phyloP scores from a whole-genome alignment of 2,797 vertebrate genomes.

The Gymnothorax reevesii region DNA sequence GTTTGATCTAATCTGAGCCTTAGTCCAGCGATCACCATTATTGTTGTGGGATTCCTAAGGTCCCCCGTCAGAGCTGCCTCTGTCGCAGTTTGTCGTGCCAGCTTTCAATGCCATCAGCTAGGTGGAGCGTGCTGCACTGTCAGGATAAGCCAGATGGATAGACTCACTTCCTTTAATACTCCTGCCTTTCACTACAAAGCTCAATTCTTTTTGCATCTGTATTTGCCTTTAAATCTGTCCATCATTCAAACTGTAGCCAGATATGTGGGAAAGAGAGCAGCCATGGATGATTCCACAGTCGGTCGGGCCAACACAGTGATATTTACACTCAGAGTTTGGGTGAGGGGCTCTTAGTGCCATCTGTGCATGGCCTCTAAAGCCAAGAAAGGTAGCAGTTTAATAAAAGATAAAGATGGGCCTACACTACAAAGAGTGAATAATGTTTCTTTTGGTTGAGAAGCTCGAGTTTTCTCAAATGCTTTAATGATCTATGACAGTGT shows the following conservation, averaged over 20 bases:
- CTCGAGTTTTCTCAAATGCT: constrained; percentile 52
- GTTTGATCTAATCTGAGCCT: constrained; percentile 77
- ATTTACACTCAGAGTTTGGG: constrained; percentile 45
- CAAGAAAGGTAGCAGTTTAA: neutral
- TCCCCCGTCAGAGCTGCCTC: constrained; percentile 71
- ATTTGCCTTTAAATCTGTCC: constrained; percentile 48
- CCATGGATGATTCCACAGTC: neutral
- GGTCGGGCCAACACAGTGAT: constrained; percentile 46
- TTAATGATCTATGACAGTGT: constrained; percentile 53
- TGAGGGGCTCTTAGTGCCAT: constrained; percentile 59
- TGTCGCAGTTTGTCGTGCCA: constrained; percentile 80
- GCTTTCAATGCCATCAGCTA: constrained; percentile 72
- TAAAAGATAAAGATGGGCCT: neutral
- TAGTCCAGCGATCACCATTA: constrained; percentile 73
- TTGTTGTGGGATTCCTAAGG: constrained; percentile 78
- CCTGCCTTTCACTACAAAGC: constrained; percentile 27
- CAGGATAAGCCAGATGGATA: neutral
- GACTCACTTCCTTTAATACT: constrained; percentile 34
- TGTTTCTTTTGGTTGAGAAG: constrained; percentile 66
- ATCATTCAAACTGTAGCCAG: constrained; percentile 51
- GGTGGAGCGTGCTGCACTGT: constrained; percentile 56
- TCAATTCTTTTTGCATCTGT: constrained; percentile 54
- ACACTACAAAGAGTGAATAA: neutral
- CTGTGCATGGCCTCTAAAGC: constrained; percentile 44
- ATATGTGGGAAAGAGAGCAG: constrained; percentile 10